Conservation (phyloP, 2,888 invertebrate genomes). For the Operophtera brumata region DNA sequence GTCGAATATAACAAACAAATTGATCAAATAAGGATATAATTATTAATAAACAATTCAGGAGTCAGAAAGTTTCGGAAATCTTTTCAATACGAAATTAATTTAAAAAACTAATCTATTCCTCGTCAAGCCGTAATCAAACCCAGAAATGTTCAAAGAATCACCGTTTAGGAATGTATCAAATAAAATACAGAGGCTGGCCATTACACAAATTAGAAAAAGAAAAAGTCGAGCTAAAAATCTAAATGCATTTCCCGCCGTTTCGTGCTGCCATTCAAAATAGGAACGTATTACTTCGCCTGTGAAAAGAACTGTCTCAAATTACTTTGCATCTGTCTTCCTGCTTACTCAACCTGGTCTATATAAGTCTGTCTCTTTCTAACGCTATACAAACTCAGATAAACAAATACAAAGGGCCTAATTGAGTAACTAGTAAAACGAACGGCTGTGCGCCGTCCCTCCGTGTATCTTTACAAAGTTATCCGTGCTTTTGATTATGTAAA, state of each 20-base stretch:
- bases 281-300: conserved; percentile 74
- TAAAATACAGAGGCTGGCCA: conserved; percentile 65
- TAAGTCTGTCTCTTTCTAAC: conserved; percentile 52
- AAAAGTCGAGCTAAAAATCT: conserved; percentile 57
- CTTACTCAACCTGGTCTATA: conserved; percentile 33
- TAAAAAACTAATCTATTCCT: conserved; percentile 22
- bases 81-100: conserved; percentile 8
- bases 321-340: conserved; percentile 60
- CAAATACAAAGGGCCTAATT: conserved; percentile 82
- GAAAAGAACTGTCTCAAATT: conserved; percentile 81
- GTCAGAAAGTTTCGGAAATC: background rate
- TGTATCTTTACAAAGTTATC: conserved; percentile 50
- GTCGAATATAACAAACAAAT: too few relatives aligned
- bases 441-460: conserved; percentile 75
- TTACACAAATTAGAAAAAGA: conserved; percentile 67
- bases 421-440: conserved; percentile 81
- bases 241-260: conserved; percentile 78
- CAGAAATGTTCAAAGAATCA: conserved; percentile 38
- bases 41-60: background rate
- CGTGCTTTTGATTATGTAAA: conserved; percentile 25
- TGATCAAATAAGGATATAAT: too few relatives aligned
- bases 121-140: conserved; percentile 34
- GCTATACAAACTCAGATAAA: conserved; percentile 80
- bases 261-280: conserved; percentile 79
- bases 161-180: conserved; percentile 64